Percentiles rank a stretch among this genome's conserved stretches.
These are phyloP conservation scores for Hemithea aestivaria DNA, from an alignment of 2,888 invertebrate genomes.

Conservation along the genomic window DNA sequence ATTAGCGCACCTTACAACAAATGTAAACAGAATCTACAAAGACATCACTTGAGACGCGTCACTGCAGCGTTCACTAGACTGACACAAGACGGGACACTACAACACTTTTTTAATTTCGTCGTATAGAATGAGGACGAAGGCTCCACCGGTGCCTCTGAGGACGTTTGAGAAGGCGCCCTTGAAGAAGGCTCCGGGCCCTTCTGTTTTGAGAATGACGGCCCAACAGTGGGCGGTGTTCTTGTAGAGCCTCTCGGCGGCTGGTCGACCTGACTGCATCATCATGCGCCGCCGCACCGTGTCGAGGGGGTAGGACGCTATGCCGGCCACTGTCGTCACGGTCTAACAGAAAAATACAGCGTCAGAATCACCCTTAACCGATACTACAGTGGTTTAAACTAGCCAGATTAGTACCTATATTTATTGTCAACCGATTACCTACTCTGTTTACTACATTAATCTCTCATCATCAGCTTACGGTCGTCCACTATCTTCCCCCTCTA, in stretches of 20 bases:
- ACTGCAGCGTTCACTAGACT: no score
- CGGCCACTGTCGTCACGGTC: conserved; percentile 86
- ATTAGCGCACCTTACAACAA: no score
- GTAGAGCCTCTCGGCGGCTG: conserved; percentile 87
- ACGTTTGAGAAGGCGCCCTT: conserved; percentile 97
- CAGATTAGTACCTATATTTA: no score
- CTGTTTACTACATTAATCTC: no score
- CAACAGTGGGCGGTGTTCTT: conserved; percentile 95
- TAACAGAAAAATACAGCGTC: conserved; percentile 23
- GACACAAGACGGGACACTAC: no score
- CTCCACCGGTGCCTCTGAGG: conserved; percentile 94
- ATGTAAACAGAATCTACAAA: no score
- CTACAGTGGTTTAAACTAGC: no score
- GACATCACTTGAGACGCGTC: no score
- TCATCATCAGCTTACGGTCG: no score
- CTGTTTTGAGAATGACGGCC: conserved; percentile 86
- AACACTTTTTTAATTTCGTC: conserved; percentile 86
- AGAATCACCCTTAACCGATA: no score
- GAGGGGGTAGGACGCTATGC: conserved; percentile 96
- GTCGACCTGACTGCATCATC: conserved; percentile 98
- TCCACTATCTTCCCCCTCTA: no score
- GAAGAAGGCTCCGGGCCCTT: conserved; percentile 93
- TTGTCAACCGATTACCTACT: no score
- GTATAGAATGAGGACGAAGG: conserved; percentile 93
- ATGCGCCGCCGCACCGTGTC: conserved; percentile 96